phyloP scores from a whole-genome alignment of 1,140 invertebrate genomes.

The Tetramorium simillimum region DNA sequence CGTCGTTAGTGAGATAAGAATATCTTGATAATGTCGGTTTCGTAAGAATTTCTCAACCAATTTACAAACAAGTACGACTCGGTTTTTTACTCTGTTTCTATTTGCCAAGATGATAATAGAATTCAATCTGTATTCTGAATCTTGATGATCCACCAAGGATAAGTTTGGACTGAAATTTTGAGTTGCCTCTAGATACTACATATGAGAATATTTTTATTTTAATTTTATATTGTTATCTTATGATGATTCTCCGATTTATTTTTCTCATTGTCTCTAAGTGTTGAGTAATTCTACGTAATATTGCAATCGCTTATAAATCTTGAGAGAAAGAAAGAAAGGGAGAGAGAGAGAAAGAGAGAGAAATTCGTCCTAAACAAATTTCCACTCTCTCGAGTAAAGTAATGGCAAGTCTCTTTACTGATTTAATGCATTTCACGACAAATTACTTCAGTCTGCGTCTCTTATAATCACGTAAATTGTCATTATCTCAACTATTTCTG shows the following conservation, averaged over 20 bases:
- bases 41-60: background rate
- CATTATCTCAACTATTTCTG: conserved; percentile 44
- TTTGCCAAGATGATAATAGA: background rate
- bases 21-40: background rate
- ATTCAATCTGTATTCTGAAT: background rate
- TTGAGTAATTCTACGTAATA: background rate
- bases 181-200: background rate
- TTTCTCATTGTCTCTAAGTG: background rate
- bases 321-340: background rate
- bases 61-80: background rate
- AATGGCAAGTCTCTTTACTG: conserved; percentile 5
- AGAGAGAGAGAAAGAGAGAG: conserved; percentile 1
- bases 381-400: conserved; percentile 2
- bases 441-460: conserved; percentile 20
- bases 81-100: background rate
- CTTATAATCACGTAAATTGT: conserved; percentile 46
- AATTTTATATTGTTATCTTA: background rate
- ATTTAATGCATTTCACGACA: conserved; percentile 50
- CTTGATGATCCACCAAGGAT: background rate
- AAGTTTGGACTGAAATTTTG: background rate
- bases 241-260: background rate
- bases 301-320: background rate
- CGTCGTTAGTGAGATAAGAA: conserved; percentile 2
- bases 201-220: background rate
- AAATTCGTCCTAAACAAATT: conserved; percentile 12